These are phyloP conservation scores for Trichogramma evanescens DNA, from an alignment of 2,888 invertebrate species.

Conservation along the genomic window DNA sequence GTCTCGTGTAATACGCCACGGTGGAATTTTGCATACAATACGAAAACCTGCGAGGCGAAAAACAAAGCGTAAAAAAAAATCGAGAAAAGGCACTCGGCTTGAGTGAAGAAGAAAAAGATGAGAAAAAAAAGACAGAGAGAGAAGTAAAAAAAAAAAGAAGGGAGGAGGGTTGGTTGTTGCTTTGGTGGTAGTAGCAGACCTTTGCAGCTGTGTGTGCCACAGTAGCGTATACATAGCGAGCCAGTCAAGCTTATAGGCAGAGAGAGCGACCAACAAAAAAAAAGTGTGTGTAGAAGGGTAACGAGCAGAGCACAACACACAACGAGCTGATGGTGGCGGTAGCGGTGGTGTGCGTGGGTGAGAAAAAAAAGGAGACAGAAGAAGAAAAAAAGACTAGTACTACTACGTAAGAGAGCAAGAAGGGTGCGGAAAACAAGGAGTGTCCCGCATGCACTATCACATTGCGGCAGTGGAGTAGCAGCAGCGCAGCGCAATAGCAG, in stretches of 20 bases:
- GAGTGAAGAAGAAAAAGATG: conserved; percentile 6
- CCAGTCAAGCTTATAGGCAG: background rate
- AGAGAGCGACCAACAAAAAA: conserved; percentile 3
- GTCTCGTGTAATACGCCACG: conserved; percentile 4
- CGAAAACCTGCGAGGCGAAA: conserved; percentile 18
- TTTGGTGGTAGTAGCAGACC: no score
- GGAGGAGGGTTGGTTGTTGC: background rate
- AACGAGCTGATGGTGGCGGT: no score
- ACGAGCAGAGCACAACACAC: background rate
- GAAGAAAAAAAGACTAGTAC: background rate
- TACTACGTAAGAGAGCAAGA: background rate
- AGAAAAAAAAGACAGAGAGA: conserved; percentile 1
- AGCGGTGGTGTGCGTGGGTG: background rate
- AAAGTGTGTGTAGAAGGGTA: background rate
- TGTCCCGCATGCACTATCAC: conserved; percentile 26
- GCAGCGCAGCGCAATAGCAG: conserved; percentile 1
- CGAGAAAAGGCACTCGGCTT: conserved; percentile 11
- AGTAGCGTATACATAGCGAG: no score
- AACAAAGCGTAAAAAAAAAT: conserved; percentile 19
- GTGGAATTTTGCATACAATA: conserved; percentile 22
- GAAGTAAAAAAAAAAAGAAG: background rate
- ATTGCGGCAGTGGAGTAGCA: conserved; percentile 20
- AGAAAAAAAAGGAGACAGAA: background rate
- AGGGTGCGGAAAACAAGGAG: conserved; percentile 9
- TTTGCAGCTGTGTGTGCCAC: no score